Evolutionary conservation across 1,140 invertebrate genomes (phyloP), one percentile per base, ranked within the genome.

Genomic region (Teleopsis dalmanni): DNA sequence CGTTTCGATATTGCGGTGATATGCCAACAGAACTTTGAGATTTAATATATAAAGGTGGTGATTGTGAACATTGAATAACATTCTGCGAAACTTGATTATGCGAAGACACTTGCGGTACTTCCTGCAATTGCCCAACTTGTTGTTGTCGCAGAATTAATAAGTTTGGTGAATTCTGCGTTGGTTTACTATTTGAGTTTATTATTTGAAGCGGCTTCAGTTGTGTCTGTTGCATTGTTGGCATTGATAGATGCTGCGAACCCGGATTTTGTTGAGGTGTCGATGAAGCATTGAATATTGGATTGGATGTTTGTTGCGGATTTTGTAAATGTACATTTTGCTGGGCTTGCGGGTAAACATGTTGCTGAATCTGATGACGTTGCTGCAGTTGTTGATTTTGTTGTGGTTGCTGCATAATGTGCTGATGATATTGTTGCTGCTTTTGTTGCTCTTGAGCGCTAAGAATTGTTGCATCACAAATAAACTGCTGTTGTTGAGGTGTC

Each of bases 11-110:
- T 29, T 47, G 36, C 36, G 42, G 35, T 41, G 42, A 18, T 8
- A 29, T 16, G 5, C 43, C 36, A 7, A 61, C 58, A 47, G 62
- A 59, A 21, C 66, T 63, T 42, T 66, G 63, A 10, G 63, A 63
- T 1, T 63, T 62, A 37, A 65, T 60, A 21, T 65, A 46, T 31
- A 59, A 59, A 19, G 48, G 57, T 27, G 57, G 46, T 40, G 48
- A 35, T 14, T 54, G 55, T 2, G 61, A 43, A 43, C 50, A 60
- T 26, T 62, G 63, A 41, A 66, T 62, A 10, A 66, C 60, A 54
- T 66, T 64, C 9, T 59, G 59, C 9, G 51, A 35, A 3, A 34
- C 23, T 22, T 36, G 31, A 10, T 31, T 40, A 11, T 14, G 22
- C 16, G 42, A 5, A 22, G 40, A 14, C 16, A 51, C 41, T 18